Evolutionary conservation across 2,797 vertebrate species (phyloP).

Genomic region (Enteromius paludinosus): DNA sequence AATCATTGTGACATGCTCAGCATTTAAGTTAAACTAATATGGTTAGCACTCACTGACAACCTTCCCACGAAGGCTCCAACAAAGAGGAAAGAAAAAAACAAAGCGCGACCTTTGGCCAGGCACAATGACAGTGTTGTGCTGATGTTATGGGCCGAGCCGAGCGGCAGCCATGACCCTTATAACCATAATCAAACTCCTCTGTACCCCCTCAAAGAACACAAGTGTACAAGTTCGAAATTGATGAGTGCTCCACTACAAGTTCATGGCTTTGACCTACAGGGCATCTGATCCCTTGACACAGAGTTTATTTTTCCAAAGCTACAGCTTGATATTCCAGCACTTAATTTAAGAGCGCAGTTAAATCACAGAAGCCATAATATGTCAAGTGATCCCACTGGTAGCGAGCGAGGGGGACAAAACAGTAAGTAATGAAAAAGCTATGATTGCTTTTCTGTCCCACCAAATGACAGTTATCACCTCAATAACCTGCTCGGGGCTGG

Average conservation of each 20-base stretch:
- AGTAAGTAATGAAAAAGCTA: slow-evolving; percentile 99
- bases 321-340: slow-evolving; percentile 96
- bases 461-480: slow-evolving; percentile 99
- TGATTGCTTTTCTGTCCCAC: slow-evolving; percentile 99
- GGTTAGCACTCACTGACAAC: slow-evolving; percentile 22
- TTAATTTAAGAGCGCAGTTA: slow-evolving; percentile 99
- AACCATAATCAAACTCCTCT: slow-evolving; percentile 73
- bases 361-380: slow-evolving; percentile 99
- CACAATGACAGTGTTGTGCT: slow-evolving; percentile 25
- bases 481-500: slow-evolving; percentile 98
- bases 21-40: slow-evolving; percentile 33
- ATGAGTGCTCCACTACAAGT: slow-evolving; percentile 81
- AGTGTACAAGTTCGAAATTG: slow-evolving; percentile 83
- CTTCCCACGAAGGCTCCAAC: slow-evolving; percentile 22
- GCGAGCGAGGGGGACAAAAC: slow-evolving; percentile 86
- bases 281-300: slow-evolving; percentile 88
- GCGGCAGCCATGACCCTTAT: slow-evolving; percentile 48
- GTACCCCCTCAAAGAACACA: slow-evolving; percentile 79
- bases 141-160: slow-evolving; percentile 27
- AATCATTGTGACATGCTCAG: slow-evolving; percentile 21
- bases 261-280: slow-evolving; percentile 84
- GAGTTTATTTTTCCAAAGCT: slow-evolving; percentile 95
- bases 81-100: slow-evolving; percentile 41
- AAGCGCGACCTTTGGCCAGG: slow-evolving; percentile 42
- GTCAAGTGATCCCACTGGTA: slow-evolving; percentile 95